Evolutionary conservation across 2,888 invertebrate species (phyloP).

Genomic region (Parelbella ahira): DNA sequence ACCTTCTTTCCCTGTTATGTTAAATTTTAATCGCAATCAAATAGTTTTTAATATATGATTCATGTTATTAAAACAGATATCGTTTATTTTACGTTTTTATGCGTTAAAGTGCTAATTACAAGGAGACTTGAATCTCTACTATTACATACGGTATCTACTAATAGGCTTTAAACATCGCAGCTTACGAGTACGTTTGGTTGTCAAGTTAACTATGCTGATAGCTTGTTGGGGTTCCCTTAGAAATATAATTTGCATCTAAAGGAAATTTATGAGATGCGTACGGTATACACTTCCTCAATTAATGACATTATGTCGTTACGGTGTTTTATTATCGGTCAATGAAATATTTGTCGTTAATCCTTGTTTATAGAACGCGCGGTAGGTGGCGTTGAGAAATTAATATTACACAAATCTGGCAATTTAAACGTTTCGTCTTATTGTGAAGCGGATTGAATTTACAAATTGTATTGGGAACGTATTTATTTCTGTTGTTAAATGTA

Average conservation of each 20-base stretch:
- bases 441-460: too few species aligned
- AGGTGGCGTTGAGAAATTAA: constrained; percentile 2
- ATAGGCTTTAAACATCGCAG: neutral
- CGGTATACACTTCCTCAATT: constrained; percentile 15
- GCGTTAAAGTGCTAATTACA: too few species aligned
- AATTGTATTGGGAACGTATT: too few species aligned
- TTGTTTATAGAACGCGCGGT: constrained; percentile 7
- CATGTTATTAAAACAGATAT: too few species aligned
- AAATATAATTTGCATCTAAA: constrained; percentile 17
- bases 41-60: too few species aligned
- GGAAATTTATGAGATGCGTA: constrained; percentile 11
- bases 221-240: constrained; percentile 12
- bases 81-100: too few species aligned
- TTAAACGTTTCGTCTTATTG: neutral
- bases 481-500: too few species aligned
- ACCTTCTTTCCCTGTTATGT: too few species aligned
- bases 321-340: constrained; percentile 13
- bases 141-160: too few species aligned
- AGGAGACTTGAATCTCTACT: too few species aligned
- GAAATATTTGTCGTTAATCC: constrained; percentile 3
- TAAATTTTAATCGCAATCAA: too few species aligned
- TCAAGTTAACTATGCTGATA: constrained; percentile 20
- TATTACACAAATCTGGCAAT: constrained; percentile 2
- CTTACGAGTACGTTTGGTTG: constrained; percentile 15
- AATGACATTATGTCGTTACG: constrained; percentile 10